A percentile compares a stretch with the other conserved stretches of the same genome.
phyloP scores from a whole-genome alignment of 2,888 invertebrate species.

The Phytoseiulus persimilis region DNA sequence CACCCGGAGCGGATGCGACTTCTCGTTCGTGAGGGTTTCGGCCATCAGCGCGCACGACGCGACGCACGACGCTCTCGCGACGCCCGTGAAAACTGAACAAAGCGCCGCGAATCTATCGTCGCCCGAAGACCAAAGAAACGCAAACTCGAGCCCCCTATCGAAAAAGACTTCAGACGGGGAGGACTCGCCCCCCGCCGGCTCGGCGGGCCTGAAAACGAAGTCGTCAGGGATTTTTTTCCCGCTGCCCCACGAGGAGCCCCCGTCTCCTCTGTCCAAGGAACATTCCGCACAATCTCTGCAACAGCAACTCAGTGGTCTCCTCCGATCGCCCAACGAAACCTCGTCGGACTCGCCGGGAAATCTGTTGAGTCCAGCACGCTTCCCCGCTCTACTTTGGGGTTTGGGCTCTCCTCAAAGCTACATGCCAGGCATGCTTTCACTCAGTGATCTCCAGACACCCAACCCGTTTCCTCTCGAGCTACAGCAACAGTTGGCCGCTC shows the following conservation, averaged over 20 bases:
- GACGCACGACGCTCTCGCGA: conserved; percentile 54
- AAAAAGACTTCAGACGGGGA: conserved; percentile 32
- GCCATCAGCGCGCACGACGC: conserved; percentile 65
- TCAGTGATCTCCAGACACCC: conserved; percentile 29
- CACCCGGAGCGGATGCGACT: conserved; percentile 61
- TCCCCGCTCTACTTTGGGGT: conserved; percentile 19
- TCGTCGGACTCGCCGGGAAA: neutral
- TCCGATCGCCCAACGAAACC: conserved; percentile 1
- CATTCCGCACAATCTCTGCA: conserved; percentile 24
- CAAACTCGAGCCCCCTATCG: conserved; percentile 31
- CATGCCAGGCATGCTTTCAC: conserved; percentile 36
- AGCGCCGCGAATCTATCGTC: conserved; percentile 8
- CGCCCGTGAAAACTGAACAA: conserved; percentile 14
- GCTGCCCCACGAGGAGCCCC: conserved; percentile 38
- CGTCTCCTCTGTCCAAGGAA: conserved; percentile 10
- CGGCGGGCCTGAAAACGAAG: neutral
- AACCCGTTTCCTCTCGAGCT: conserved; percentile 16
- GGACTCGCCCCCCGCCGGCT: conserved; percentile 26
- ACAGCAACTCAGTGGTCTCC: conserved; percentile 34
- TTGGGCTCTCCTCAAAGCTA: conserved; percentile 21
- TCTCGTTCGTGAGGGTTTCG: conserved; percentile 65
- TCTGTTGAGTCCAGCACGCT: conserved; percentile 22
- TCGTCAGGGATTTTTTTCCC: conserved; percentile 28
- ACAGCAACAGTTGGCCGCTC: conserved; percentile 35
- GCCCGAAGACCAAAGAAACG: conserved; percentile 39